Evolutionary conservation across 2,797 vertebrate genomes (phyloP).

Genomic region (Amphiprion clarkii): DNA sequence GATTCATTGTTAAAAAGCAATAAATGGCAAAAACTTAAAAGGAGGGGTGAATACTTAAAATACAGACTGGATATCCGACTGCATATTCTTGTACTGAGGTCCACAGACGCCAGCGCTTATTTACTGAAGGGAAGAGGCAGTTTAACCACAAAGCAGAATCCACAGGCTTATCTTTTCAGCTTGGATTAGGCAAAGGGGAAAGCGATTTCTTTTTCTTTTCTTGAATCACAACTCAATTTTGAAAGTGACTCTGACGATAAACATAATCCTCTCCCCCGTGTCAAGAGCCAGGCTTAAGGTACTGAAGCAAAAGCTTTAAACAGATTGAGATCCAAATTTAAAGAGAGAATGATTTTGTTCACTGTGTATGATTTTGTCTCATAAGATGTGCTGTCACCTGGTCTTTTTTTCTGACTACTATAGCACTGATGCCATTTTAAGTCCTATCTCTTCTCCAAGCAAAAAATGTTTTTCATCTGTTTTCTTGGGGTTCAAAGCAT

Average conservation of each 20-base stretch:
- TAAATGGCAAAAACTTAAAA: too few species aligned
- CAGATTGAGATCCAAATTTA: conserved; percentile 19
- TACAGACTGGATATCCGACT: background rate
- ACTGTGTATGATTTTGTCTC: background rate
- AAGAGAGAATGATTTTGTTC: background rate
- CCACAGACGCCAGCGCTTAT: background rate
- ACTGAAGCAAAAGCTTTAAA: conserved; percentile 24
- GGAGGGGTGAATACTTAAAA: too few species aligned
- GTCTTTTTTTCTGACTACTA: background rate
- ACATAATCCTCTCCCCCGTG: conserved; percentile 18
- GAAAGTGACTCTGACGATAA: conserved; percentile 12
- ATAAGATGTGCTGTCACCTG: background rate
- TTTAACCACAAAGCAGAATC: background rate
- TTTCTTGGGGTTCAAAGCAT: conserved; percentile 4
- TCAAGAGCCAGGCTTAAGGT: conserved; percentile 1
- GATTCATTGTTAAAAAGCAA: too few species aligned
- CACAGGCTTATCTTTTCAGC: background rate
- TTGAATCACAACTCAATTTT: conserved; percentile 22
- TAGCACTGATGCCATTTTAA: background rate
- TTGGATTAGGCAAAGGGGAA: conserved; percentile 12
- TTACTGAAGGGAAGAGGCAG: conserved; percentile 1
- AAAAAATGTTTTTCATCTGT: background rate
- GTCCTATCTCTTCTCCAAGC: background rate
- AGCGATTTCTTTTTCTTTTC: background rate
- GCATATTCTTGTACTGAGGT: background rate